Evolutionary conservation across 2,888 invertebrate genomes (phyloP), one percentile per base, ranked within the genome.

Genomic region (Pecten maximus): DNA sequence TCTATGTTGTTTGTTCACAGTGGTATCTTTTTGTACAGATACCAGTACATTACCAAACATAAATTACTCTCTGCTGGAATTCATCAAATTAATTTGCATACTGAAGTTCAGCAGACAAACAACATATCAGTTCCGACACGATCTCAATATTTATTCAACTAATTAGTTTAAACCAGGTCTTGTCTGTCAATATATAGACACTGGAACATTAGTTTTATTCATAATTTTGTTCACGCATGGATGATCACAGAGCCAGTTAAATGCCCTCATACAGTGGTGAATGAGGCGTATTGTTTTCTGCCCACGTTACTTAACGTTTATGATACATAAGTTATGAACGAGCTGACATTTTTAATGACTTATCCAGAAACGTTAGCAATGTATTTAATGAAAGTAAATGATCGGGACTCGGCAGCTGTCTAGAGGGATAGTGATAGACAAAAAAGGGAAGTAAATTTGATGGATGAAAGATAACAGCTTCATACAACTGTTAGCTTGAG

Each of bases 311-410:
- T 35, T 35, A 74, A 44, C 23, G 28, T 74, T 8, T 74, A 74
- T 28, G 2, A 35, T 28, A 28, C 28, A 74, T 74, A 74, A 74
- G 74, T 74, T 74, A 74, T 74, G 1, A 74, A 74, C 74, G 74
- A 74, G 74, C 74, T 74, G 74, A 74, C 74, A 35, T 74, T 74
- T 74, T 74, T 74, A 74, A 74, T 74, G 74, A 2, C 35, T 35
- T 28, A 28, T 35, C 35, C 74, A 74, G 28, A 23, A 74, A 74
- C 35, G 12, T 8, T 12, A 23, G 74, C 35, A 28, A 74, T 74
- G 74, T 28, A 35, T 74, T 74, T 74, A 74, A 74, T 74, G 74
- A 74, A 74, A 74, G 60, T 28, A 74, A 28, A 74, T 74, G 74
- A 74, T 74, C 10, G 10, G 74, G 10, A 15, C 74, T 74, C 74